These are phyloP conservation scores for Nasonia longicornis DNA, from an alignment of 1,140 invertebrate species.

Conservation along the genomic window DNA sequence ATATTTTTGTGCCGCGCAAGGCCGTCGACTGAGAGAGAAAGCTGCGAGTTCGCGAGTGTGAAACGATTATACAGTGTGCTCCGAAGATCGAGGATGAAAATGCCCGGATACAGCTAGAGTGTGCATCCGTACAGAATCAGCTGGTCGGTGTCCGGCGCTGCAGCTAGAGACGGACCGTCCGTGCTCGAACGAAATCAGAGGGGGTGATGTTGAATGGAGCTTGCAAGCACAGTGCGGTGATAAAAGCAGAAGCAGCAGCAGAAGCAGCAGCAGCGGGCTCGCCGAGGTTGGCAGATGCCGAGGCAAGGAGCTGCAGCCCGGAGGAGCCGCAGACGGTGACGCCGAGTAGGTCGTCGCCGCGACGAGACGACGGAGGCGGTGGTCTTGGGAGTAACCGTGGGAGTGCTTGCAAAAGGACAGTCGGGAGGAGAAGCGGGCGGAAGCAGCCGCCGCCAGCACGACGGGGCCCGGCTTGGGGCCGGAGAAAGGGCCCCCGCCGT, in stretches of 20 bases:
- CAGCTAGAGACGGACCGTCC: not conserved
- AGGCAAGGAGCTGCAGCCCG: not conserved
- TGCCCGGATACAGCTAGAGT: not conserved
- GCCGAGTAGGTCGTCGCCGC: constrained; percentile 1
- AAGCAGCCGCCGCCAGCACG: constrained; percentile 37
- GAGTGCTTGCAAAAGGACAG: not conserved
- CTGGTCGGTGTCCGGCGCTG: not conserved
- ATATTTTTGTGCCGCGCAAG: not conserved
- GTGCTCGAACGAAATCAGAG: not conserved
- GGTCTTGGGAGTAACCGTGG: not conserved
- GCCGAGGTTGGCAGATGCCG: constrained; percentile 25
- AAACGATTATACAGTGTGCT: not conserved
- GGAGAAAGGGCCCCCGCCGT: constrained; percentile 66
- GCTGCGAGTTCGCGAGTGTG: not conserved
- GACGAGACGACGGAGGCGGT: constrained; percentile 17
- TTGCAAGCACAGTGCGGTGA: constrained; percentile 39
- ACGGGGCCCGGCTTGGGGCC: constrained; percentile 64
- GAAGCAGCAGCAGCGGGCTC: not conserved
- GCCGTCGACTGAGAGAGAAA: not conserved
- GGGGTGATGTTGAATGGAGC: constrained; percentile 48
- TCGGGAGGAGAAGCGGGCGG: not conserved
- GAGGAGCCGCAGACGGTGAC: constrained; percentile 24
- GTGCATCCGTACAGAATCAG: not conserved
- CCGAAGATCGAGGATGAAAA: not conserved
- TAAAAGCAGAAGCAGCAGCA: constrained; percentile 5